phyloP scores from a whole-genome alignment of 2,797 vertebrate species.

The Enteromius treurensis region DNA sequence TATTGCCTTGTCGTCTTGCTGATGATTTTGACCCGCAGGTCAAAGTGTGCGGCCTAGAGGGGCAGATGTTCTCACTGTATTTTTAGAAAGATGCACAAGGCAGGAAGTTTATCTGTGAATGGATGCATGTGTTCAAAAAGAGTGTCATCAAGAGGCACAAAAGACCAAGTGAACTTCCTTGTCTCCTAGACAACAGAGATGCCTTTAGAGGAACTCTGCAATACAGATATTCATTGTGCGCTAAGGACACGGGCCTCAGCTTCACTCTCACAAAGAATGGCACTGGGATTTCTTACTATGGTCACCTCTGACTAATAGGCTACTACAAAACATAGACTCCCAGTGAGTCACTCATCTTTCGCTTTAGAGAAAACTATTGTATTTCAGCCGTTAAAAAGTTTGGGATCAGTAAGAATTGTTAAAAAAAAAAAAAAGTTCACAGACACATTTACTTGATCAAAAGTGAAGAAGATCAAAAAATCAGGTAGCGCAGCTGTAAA shows the following conservation, averaged over 20 bases:
- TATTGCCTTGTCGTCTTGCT: conserved; percentile 60
- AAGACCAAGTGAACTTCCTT: conserved; percentile 56
- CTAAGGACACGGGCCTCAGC: conserved; percentile 42
- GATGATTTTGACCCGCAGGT: conserved; percentile 67
- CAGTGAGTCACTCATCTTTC: neutral
- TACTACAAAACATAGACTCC: neutral
- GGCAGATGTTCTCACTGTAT: conserved; percentile 60
- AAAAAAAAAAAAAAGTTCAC: neutral
- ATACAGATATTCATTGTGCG: conserved; percentile 58
- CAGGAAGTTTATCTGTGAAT: conserved; percentile 67
- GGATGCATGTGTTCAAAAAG: conserved; percentile 65
- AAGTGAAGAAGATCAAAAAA: neutral
- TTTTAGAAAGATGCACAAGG: conserved; percentile 55
- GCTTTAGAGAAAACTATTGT: conserved; percentile 2
- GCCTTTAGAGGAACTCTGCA: conserved; percentile 52
- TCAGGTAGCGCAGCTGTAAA: neutral
- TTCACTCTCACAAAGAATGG: neutral
- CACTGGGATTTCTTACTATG: neutral
- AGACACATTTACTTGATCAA: neutral
- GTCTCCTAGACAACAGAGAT: conserved; percentile 63
- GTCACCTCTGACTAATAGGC: conserved; percentile 1
- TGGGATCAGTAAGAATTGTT: neutral
- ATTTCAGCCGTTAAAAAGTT: neutral
- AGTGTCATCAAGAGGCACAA: conserved; percentile 59
- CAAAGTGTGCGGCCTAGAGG: conserved; percentile 58